phyloP scores from a whole-genome alignment of 2,113 vertebrate genomes.

The Willisornis vidua region DNA sequence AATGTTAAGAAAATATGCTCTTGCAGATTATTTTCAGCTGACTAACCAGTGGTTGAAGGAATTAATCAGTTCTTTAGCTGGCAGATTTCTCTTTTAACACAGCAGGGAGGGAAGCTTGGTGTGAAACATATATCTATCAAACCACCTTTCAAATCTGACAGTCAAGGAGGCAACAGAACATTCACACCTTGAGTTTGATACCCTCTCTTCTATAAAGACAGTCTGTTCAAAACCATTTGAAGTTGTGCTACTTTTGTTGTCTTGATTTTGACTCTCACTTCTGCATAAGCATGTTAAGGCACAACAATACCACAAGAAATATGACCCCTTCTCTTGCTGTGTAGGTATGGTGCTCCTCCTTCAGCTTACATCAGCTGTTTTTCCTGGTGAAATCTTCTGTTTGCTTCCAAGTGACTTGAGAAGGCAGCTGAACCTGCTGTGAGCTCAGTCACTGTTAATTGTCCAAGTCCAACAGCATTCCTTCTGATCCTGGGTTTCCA shows the following conservation, averaged over 20 bases:
- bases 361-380: not conserved
- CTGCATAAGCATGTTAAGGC: not conserved
- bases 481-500: not conserved
- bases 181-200: not conserved
- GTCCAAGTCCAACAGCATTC: not conserved
- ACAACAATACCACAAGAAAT: not conserved
- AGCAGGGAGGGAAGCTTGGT: not conserved
- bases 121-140: constrained; percentile 3
- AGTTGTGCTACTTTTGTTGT: not conserved
- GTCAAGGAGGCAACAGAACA: not conserved
- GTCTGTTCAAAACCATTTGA: not conserved
- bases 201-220: not conserved
- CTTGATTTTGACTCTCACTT: not conserved
- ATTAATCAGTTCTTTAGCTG: not conserved
- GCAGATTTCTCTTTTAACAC: constrained; percentile 3
- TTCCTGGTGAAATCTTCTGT: not conserved
- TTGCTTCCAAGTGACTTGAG: not conserved
- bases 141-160: not conserved
- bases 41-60: not conserved
- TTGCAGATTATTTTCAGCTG: not conserved
- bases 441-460: not conserved
- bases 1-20: not conserved
- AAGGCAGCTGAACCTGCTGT: not conserved
- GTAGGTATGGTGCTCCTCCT: not conserved
- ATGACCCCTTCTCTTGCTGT: rapidly evolving